Evolutionary conservation across 1,140 invertebrate genomes (phyloP), one percentile per base, ranked within the genome.

Genomic region (Drosophila insularis): DNA sequence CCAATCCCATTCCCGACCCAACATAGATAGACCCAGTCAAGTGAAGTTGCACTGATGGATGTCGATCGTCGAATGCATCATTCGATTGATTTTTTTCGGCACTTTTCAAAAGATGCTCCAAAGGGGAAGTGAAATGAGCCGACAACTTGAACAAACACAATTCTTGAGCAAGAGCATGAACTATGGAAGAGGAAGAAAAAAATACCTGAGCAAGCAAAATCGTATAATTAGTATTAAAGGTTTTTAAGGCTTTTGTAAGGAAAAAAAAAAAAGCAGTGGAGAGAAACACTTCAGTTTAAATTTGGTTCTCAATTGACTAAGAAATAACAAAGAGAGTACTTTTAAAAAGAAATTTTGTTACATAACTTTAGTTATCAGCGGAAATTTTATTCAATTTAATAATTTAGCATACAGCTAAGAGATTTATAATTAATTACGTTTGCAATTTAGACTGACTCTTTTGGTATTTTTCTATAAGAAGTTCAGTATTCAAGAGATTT

Each of bases 41-140:
- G 46, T 27, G 58, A 61, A 60, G 17, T 35, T 55, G 39, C 46
- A 78, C 17, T 86, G 82, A 87, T 86, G 75, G 82, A 86, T 87
- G 68, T 85, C 82, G 81, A 72, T 78, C 81, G 68, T 86, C 82
- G 61, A 63, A 53, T 64, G 61, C 61, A 61, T 76, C 69, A 66
- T 65, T 66, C 76, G 67, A 68, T 73, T 64, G 64, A 80, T 79
- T 87, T 81, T 86, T 58, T 58, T 58, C 82, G 82, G 84, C 75
- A 79, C 75, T 73, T 80, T 77, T 82, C 67, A 77, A 86, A 77
- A 86, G 82, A 37, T 63, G 60, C 54, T 50, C 37, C 63, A 23
- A 59, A 35, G 2, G 27, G 43, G 55, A 37, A 60, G 61, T 70
- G 63, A 68, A 68, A 78, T 35, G 50, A 19, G 69, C 53, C 72